These are phyloP conservation scores for Drosophila barbarae DNA, from an alignment of 2,888 invertebrate species.

Conservation along the genomic window DNA sequence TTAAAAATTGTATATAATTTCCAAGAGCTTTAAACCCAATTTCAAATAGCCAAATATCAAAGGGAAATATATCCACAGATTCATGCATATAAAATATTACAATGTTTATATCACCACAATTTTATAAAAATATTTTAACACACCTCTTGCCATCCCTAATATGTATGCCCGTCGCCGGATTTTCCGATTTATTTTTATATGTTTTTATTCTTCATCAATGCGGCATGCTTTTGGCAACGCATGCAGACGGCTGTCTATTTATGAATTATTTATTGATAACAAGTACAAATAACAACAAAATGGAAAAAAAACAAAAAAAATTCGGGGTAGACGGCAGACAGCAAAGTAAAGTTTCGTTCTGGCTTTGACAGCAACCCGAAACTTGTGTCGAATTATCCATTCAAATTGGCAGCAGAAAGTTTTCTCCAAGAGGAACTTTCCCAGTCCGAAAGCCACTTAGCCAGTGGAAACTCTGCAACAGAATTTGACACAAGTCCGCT, in stretches of 20 bases:
- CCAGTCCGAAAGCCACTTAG: slow-evolving; percentile 28
- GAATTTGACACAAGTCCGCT: slow-evolving; percentile 16
- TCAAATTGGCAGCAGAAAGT: slow-evolving; percentile 33
- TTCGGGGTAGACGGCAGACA: slow-evolving; percentile 17
- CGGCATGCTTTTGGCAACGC: slow-evolving; percentile 48
- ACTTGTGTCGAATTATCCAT: slow-evolving; percentile 34
- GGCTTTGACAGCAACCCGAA: slow-evolving; percentile 56
- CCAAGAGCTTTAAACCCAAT: not conserved
- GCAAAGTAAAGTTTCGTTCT: slow-evolving; percentile 35
- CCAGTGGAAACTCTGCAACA: slow-evolving; percentile 16
- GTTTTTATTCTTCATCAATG: slow-evolving; percentile 60
- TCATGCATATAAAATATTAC: not conserved
- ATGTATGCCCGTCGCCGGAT: slow-evolving; percentile 34
- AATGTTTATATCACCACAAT: not conserved
- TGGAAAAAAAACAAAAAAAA: not conserved
- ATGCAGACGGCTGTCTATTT: slow-evolving; percentile 40
- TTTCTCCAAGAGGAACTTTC: slow-evolving; percentile 18
- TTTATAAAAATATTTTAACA: not conserved
- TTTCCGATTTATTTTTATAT: slow-evolving; percentile 69
- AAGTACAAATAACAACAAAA: slow-evolving; percentile 18
- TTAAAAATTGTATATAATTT: not conserved
- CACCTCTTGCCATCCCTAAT: slow-evolving; percentile 4
- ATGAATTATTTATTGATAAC: slow-evolving; percentile 69
- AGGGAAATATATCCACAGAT: not conserved
- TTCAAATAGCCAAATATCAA: not conserved